Evolutionary conservation across 2,888 invertebrate genomes (phyloP), one percentile per base, ranked within the genome.

Genomic region (Elegia similella): DNA sequence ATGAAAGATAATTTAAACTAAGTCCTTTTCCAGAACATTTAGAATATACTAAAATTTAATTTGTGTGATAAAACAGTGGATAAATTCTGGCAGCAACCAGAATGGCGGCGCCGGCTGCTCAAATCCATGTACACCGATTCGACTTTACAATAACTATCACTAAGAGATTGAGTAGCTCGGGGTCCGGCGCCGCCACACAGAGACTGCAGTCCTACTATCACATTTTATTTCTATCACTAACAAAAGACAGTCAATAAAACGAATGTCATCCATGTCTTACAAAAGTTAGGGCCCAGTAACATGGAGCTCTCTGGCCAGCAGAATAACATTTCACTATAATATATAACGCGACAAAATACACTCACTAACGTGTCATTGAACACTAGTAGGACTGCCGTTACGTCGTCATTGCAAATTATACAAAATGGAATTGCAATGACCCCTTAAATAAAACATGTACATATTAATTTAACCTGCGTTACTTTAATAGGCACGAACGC

Each of bases 211-310:
- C 87, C 86, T 75, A 84, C 82, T 78, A 81, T 82, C 82, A 84
- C 84, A 86, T 80, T 81, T 72, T 73, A 79, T 79, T 81, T 70
- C 75, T 80, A 82, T 78, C 71, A 78, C 76, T 80, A 78, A 81
- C 73, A 84, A 82, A 81, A 71, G 80, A 85, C 85, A 85, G 85
- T 86, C 86, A 82, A 84, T 76, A 75, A 80, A 84, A 78, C 73
- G 71, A 73, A 74, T 72, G 73, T 76, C 72, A 76, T 70, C 68
- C 66, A 68, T 65, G 62, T 64, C 68, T 69, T 63, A 63, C 66
- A 67, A 66, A 71, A 69, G 62, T 64, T 62, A 63, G 70, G 77
- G 71, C 69, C 44, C 17, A 43, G 44, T 43, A 12, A 42, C 55
- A 17, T 58, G 61, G 65, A 68, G 69, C 64, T 66, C 66, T 78